Evolutionary conservation across 2,797 vertebrate species (phyloP), one percentile per base, ranked within the genome.

Genomic region (Bufotes viridis): DNA sequence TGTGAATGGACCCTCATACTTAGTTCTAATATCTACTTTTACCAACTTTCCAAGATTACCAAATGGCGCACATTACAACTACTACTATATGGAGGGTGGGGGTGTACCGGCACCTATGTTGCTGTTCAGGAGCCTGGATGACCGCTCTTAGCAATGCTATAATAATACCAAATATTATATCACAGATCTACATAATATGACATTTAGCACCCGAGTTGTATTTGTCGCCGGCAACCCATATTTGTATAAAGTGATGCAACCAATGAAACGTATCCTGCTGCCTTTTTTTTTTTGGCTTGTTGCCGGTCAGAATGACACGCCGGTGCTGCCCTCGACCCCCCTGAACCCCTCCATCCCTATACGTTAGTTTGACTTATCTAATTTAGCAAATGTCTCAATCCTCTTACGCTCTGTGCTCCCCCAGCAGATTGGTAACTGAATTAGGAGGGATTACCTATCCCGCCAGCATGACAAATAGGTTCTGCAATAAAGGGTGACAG

Each of bases 321-420:
- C 18, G 53, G 20, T 6, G 79, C 22, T 89, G 79, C 83, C 83
- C 34, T 58, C 60, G 18, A 70, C 55, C 87, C 60, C 84, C 72
- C 13, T 49, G 49, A 12, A 65, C 60, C 90, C 49, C 63, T 61
- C 84, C 74, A 51, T 91, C 92, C 93, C 92, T 93, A 91, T 94
- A 92, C 93, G 94, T 95, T 96, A 95, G 96, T 96, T 93, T 95
- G 94, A 92, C 94, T 94, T 95, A 95, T 96, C 96, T 96, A 96
- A 97, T 97, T 97, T 96, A 96, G 96, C 94, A 95, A 96, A 96
- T 96, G 96, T 95, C 90, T 92, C 93, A 96, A 97, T 97, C 97
- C 96, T 96, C 96, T 97, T 97, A 97, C 85, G 51, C 89, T 89
- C 92, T 92, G 92, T 93, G 94, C 93, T 86, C 90, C 93, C 95